Evolutionary conservation across 2,113 vertebrate genomes (phyloP).

Genomic region (Lophochroa leadbeateri): DNA sequence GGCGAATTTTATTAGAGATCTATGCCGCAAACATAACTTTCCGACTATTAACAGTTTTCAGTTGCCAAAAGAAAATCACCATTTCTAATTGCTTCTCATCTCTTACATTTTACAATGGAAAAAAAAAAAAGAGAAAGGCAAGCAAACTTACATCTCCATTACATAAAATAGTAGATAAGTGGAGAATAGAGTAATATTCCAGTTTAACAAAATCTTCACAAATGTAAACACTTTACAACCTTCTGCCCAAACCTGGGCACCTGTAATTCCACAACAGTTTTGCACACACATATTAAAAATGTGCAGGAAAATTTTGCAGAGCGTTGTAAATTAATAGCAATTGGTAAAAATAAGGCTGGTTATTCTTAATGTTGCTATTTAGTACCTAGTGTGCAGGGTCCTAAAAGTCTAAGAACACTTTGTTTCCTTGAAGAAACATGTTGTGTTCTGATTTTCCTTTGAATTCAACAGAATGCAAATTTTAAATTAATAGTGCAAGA

Average conservation of each 20-base stretch:
- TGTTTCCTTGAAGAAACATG: neutral
- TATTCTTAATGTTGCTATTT: neutral
- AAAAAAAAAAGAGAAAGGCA: neutral
- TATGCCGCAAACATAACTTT: slow-evolving; percentile 75
- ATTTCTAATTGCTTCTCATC: slow-evolving; percentile 68
- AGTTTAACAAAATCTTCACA: neutral
- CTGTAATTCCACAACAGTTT: neutral
- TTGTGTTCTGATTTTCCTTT: neutral
- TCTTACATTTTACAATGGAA: neutral
- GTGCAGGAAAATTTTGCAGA: neutral
- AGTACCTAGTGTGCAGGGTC: neutral
- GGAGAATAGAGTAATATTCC: neutral
- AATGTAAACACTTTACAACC: neutral
- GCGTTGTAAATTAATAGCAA: neutral
- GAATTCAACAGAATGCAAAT: neutral
- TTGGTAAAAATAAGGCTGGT: neutral
- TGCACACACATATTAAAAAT: neutral
- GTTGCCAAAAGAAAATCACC: slow-evolving; percentile 71
- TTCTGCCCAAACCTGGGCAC: neutral
- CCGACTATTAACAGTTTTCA: slow-evolving; percentile 71
- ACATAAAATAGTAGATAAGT: neutral
- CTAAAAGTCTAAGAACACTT: neutral
- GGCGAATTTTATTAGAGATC: slow-evolving; percentile 76
- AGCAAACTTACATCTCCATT: slow-evolving; percentile 16
- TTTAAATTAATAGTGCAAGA: neutral